phyloP scores from a whole-genome alignment of 1,140 invertebrate species.

The Apis mellifera region DNA sequence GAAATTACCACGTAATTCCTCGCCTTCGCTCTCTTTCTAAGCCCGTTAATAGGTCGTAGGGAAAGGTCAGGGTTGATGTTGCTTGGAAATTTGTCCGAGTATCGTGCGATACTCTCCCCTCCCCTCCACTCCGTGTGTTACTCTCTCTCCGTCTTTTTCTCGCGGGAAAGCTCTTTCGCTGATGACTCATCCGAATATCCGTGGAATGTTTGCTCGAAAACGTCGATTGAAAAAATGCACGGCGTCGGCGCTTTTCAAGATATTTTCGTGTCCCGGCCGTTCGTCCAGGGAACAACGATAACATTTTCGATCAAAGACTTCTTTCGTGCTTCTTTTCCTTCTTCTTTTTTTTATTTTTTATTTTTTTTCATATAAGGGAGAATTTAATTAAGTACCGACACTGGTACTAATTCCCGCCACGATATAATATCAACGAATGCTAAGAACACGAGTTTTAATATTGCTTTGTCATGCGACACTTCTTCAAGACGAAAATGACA shows the following conservation, averaged over 20 bases:
- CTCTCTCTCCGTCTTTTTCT: neutral
- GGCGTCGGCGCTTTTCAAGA: constrained; percentile 3
- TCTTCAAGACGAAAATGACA: constrained; percentile 44
- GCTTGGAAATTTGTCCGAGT: constrained; percentile 54
- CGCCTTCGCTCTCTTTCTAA: neutral
- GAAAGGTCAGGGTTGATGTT: constrained; percentile 58
- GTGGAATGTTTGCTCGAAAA: constrained; percentile 20
- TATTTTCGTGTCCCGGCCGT: constrained; percentile 5
- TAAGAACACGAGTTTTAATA: constrained; percentile 42
- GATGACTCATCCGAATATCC: constrained; percentile 51
- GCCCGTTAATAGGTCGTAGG: constrained; percentile 50
- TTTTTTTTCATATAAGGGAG: neutral
- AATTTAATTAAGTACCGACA: constrained; percentile 32
- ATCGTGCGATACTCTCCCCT: neutral
- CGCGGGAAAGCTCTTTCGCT: constrained; percentile 40
- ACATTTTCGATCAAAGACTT: constrained; percentile 7
- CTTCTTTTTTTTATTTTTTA: too few species aligned
- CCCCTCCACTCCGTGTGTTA: neutral
- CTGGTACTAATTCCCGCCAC: neutral
- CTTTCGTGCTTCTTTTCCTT: neutral
- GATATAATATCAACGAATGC: neutral
- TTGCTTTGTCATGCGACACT: constrained; percentile 40
- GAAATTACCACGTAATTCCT: constrained; percentile 50
- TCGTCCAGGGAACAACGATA: neutral
- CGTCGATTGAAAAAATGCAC: constrained; percentile 17